Evolutionary conservation across 2,888 invertebrate genomes (phyloP), one percentile per base, ranked within the genome.

Genomic region (Phortica magna): DNA sequence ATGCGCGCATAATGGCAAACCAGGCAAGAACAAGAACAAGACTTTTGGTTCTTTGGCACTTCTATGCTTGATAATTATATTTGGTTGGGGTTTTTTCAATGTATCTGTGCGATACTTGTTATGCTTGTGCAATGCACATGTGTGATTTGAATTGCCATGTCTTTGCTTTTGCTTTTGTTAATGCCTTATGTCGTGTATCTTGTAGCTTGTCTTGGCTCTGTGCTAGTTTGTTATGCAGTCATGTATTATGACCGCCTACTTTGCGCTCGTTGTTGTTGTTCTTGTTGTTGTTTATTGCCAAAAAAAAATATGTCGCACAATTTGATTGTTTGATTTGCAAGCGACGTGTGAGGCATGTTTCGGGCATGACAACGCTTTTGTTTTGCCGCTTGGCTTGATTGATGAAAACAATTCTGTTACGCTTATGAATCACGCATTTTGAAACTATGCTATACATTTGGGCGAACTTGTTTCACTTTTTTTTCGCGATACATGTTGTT

Each of bases 31-130:
- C n/a, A 61, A 61, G 14, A 61, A 61, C 17, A 17, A 61, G 19
- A 61, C 17, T 61, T 19, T 61, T 61, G 61, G 61, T 19, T 10
- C 61, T 22, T 31, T 31, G 31, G 31, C 31, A 31, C 31, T 31
- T 55, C 55, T 17, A 17, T 61, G 10, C 61, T 61, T 12, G 61
- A 61, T 61, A 61, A 61, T 61, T 61, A 19, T 61, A 22, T 61
- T 61, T 61, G 22, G 22, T 19, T 61, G 61, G 61, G 61, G 61
- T 22, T 61, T 17, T 61, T 22, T n/a, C n/a, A 31, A 4, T 31
- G 31, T 17, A 22, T 61, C 9, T 61, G 10, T 10, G 19, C 61
- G 6, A 19, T 61, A 61, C 22, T 61, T 61, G 61, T 61, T 61
- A 19, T 61, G 17, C 61, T 17, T 61, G 17, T 7, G n/a, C 61